Conservation (phyloP, 2,888 invertebrate genomes). For the Trichopoda pennipes region DNA sequence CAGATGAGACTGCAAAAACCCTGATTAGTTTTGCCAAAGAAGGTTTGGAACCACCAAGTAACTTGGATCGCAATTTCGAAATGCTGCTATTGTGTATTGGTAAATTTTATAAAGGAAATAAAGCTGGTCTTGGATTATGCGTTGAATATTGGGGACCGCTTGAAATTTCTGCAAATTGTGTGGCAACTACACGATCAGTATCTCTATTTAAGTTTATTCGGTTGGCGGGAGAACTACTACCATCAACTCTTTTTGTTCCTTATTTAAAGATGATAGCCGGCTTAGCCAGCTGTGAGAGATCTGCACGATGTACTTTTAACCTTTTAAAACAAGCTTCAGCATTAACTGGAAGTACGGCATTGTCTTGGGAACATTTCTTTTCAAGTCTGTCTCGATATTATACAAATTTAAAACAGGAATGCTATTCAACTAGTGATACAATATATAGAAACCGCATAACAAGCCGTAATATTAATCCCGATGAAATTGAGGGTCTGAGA, state of each 20-base stretch:
- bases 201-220: conserved; percentile 95
- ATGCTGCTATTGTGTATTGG: conserved; percentile 90
- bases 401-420: conserved; percentile 87
- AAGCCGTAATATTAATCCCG: conserved; percentile 86
- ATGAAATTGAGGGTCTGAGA: conserved; percentile 92
- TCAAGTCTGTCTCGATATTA: conserved; percentile 88
- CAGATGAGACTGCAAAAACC: conserved; percentile 93
- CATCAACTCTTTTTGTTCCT: conserved; percentile 91
- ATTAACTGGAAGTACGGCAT: conserved; percentile 82
- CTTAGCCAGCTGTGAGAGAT: conserved; percentile 87
- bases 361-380: conserved; percentile 94
- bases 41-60: conserved; percentile 88
- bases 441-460: conserved; percentile 83
- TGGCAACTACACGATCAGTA: conserved; percentile 85
- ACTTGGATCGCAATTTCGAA: conserved; percentile 90
- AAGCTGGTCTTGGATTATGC: conserved; percentile 85
- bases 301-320: conserved; percentile 90
- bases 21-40: conserved; percentile 88
- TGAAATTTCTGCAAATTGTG: conserved; percentile 72
- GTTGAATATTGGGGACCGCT: conserved; percentile 89
- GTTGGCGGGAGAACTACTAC: conserved; percentile 91
- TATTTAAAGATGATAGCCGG: conserved; percentile 93
- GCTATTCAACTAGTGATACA: conserved; percentile 85
- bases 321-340: conserved; percentile 86
- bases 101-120: conserved; percentile 89